A percentile compares a stretch with the other conserved stretches of the same genome.
phyloP scores from a whole-genome alignment of 1,140 invertebrate genomes.

The Scaptodrosophila lebanonensis region DNA sequence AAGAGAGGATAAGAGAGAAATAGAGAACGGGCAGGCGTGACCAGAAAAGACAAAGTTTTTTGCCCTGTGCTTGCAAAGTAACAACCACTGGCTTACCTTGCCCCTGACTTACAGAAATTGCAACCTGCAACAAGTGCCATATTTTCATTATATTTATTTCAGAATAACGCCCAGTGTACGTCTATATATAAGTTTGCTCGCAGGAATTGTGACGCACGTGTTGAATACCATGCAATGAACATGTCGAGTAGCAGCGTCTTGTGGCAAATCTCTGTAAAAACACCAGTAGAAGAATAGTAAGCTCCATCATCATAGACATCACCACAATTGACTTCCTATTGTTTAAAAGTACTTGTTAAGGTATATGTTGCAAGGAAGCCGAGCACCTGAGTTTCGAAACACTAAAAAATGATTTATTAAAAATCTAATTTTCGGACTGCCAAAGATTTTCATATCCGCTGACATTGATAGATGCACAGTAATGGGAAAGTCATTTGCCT shows the following conservation, averaged over 20 bases:
- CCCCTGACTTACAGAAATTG: constrained; percentile 36
- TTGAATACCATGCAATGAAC: constrained; percentile 82
- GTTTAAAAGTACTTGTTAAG: not conserved
- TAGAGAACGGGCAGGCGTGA: too few species aligned
- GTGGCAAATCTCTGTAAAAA: constrained; percentile 84
- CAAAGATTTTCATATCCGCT: constrained; percentile 16
- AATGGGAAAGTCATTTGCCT: constrained; percentile 55
- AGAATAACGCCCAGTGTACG: too few species aligned
- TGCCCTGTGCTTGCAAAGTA: too few species aligned
- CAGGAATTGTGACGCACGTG: constrained; percentile 85
- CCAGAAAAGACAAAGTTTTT: too few species aligned
- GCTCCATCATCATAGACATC: constrained; percentile 5
- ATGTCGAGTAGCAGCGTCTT: constrained; percentile 84
- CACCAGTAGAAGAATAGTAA: constrained; percentile 60
- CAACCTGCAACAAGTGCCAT: not conserved
- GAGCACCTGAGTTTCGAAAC: constrained; percentile 29
- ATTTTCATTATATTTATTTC: constrained; percentile 22
- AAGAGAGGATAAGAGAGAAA: constrained; percentile 9
- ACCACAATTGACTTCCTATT: not conserved
- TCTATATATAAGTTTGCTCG: constrained; percentile 87
- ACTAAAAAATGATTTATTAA: constrained; percentile 68
- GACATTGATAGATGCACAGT: constrained; percentile 50
- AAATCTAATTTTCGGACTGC: constrained; percentile 22
- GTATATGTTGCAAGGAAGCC: constrained; percentile 18
- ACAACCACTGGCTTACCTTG: constrained; percentile 64